phyloP scores from a whole-genome alignment of 2,113 vertebrate species.

The Malurus cyaneus region DNA sequence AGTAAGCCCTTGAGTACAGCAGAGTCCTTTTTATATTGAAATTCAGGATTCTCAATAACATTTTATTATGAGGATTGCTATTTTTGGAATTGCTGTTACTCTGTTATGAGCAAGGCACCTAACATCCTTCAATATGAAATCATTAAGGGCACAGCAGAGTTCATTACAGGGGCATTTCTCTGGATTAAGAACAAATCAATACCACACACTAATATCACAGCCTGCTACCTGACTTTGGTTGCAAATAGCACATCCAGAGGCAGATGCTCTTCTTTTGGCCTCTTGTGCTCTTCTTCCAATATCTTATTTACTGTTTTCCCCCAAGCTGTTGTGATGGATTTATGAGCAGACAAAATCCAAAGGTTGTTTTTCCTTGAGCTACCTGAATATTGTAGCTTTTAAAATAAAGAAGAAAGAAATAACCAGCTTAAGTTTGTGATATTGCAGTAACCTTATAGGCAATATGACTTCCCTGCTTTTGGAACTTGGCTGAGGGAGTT shows the following conservation, averaged over 20 bases:
- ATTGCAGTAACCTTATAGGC: neutral
- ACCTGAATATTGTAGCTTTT: slow-evolving; percentile 50
- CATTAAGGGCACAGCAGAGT: slow-evolving; percentile 62
- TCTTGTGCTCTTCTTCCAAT: slow-evolving; percentile 43
- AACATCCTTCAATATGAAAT: slow-evolving; percentile 59
- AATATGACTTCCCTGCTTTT: neutral
- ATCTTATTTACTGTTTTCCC: slow-evolving; percentile 56
- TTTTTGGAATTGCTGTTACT: slow-evolving; percentile 62
- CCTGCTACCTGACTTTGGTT: slow-evolving; percentile 10
- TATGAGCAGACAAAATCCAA: slow-evolving; percentile 49
- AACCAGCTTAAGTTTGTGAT: slow-evolving; percentile 2
- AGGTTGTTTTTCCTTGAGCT: slow-evolving; percentile 52
- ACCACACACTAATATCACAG: slow-evolving; percentile 57
- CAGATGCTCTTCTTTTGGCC: slow-evolving; percentile 21
- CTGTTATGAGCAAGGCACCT: slow-evolving; percentile 49
- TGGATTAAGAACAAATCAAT: slow-evolving; percentile 70
- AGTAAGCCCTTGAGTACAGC: slow-evolving; percentile 63
- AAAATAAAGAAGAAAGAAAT: slow-evolving; percentile 32
- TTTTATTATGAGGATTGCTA: slow-evolving; percentile 69
- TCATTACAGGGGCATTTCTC: slow-evolving; percentile 71
- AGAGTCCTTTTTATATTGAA: slow-evolving; percentile 72
- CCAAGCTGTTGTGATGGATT: slow-evolving; percentile 48
- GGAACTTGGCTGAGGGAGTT: neutral
- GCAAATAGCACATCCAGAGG: slow-evolving; percentile 41
- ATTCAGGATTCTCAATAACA: slow-evolving; percentile 63